Evolutionary conservation across 1,140 invertebrate genomes (phyloP).

Genomic region (Drosophila rhopaloa): DNA sequence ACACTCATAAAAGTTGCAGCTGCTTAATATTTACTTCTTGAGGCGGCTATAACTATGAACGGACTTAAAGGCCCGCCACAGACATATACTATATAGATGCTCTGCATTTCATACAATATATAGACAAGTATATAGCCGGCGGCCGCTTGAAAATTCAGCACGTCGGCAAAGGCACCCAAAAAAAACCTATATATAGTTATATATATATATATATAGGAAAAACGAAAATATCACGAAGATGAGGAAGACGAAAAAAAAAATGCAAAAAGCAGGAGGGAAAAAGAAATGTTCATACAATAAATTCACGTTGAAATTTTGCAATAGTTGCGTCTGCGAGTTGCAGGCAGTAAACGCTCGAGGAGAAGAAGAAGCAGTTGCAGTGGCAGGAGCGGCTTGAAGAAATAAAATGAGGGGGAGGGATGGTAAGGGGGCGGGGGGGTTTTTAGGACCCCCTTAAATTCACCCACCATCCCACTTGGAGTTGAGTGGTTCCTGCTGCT

Average conservation of each 20-base stretch:
- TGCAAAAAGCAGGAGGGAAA: conserved; percentile 41
- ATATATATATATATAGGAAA: conserved; percentile 11
- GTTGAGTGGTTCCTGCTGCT: conserved; percentile 55
- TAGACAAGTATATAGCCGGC: conserved; percentile 33
- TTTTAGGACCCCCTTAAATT: not conserved
- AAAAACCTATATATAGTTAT: conserved; percentile 16
- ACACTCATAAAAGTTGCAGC: conserved; percentile 21
- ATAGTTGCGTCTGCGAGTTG: conserved; percentile 67
- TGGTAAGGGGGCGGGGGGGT: not conserved
- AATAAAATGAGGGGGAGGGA: conserved; percentile 48
- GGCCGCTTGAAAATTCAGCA: conserved; percentile 36
- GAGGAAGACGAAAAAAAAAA: conserved; percentile 32
- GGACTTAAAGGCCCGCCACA: conserved; percentile 7
- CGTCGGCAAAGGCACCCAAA: conserved; percentile 13
- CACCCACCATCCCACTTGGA: conserved; percentile 18
- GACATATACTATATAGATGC: conserved; percentile 17
- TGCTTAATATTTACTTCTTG: conserved; percentile 37
- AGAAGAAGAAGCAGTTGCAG: conserved; percentile 6
- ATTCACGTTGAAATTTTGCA: conserved; percentile 76
- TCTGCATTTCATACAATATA: conserved; percentile 12
- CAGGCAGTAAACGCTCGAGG: conserved; percentile 42
- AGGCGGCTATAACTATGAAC: not conserved
- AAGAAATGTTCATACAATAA: conserved; percentile 69
- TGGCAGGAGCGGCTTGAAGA: conserved; percentile 22
- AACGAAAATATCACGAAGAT: conserved; percentile 56